Percentiles rank a stretch among this genome's conserved stretches.
These are phyloP conservation scores for Sepiola atlantica DNA, from an alignment of 2,888 invertebrate species.

Conservation along the genomic window DNA sequence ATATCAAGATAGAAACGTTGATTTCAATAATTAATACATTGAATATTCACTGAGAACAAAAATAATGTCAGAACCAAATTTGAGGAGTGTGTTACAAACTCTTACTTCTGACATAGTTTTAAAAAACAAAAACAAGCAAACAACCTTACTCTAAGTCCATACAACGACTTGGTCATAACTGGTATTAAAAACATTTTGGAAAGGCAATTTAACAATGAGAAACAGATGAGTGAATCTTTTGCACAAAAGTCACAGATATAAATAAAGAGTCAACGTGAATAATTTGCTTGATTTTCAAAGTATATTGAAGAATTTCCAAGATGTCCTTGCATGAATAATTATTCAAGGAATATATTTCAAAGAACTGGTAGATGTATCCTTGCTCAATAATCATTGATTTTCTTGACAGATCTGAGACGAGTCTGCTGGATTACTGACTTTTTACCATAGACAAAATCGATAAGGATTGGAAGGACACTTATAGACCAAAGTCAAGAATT, in stretches of 20 bases:
- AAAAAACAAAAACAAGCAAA: too few relatives aligned
- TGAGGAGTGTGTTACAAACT: too few relatives aligned
- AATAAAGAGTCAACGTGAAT: not conserved
- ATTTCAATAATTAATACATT: too few relatives aligned
- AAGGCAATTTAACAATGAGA: not conserved
- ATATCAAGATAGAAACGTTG: too few relatives aligned
- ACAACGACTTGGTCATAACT: too few relatives aligned
- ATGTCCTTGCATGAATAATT: not conserved
- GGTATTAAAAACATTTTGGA: too few relatives aligned
- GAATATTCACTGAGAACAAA: too few relatives aligned
- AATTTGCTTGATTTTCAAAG: not conserved
- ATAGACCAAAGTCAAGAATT: not conserved
- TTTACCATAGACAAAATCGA: slow-evolving; percentile 9
- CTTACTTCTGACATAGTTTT: too few relatives aligned
- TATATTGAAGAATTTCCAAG: not conserved
- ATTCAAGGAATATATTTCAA: not conserved
- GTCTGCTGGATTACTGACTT: not conserved
- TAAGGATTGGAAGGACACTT: not conserved
- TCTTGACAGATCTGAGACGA: not conserved
- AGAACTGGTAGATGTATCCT: not conserved
- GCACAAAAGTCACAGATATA: not conserved
- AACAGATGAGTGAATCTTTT: not conserved
- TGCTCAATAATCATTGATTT: slow-evolving; percentile 11
- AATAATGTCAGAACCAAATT: too few relatives aligned
- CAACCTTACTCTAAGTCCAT: too few relatives aligned